Base-by-base conservation (phyloP, 2,888 invertebrate genomes). In the Bombyx huttoni region DNA sequence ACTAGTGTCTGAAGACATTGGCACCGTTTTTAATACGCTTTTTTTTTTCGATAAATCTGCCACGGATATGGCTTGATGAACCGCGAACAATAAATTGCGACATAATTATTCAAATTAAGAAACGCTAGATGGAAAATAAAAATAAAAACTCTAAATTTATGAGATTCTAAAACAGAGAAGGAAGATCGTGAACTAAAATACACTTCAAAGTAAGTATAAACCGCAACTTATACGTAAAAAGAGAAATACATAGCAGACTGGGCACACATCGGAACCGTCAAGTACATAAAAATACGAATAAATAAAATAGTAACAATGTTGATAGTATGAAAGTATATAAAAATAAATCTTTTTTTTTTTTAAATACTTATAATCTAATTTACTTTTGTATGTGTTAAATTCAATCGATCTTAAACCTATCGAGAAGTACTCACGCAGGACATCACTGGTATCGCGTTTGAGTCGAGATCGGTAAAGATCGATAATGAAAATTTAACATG, bases 261-360 rank as follows among this genome's bases (percentile, higher is more conserved):
- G 77, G 24, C 75, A 72, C 65, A 70, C 60, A 67, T 67, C 67
- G 65, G 58, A 62, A 64, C 64, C 63, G 60, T 60, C 60, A 59
- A 58, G 59, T 59, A 59, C 62, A 63, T 69, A 69, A 61, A 64
- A 64, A 61, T 65, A 66, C 64, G 63, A 75, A 78, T 78, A 79
- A 72, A 74, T 73, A 73, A 71, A 75, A 69, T 2, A 77, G 73
- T 79, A 80, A 81, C 75, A 77, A 78, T 75, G 73, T n/a, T 84
- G 84, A 83, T 82, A 84, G 75, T 65, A 78, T 73, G 74, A 77
- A 80, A 80, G 78, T 70, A 79, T 75, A 79, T 76, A 81, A 80
- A 81, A 83, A 81, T 78, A 83, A 78, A 75, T 78, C 78, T 78
- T 76, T 81, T 79, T 84, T 78, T 78, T 78, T 76, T 81, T 79